These are phyloP conservation scores for Smithornis capensis DNA, from an alignment of 2,113 vertebrate genomes.

Conservation along the genomic window DNA sequence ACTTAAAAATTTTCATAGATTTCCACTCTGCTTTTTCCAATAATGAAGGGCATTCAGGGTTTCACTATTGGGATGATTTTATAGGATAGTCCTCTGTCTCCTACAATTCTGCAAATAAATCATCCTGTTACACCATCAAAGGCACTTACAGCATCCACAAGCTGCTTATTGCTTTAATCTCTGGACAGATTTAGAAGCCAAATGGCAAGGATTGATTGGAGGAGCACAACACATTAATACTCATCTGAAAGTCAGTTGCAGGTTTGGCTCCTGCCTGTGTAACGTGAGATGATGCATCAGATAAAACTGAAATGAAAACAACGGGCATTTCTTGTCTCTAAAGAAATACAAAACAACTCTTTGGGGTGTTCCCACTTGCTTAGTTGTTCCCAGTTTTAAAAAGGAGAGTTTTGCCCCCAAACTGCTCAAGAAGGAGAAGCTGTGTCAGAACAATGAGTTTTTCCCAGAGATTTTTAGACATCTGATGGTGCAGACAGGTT, in stretches of 20 bases:
- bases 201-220: neutral
- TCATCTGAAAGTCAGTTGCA: neutral
- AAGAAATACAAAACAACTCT: neutral
- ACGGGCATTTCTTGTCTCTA: neutral
- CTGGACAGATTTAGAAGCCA: neutral
- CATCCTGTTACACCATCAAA: neutral
- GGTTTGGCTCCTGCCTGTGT: neutral
- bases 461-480: neutral
- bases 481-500: neutral
- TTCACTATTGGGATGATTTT: neutral
- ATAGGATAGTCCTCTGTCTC: neutral
- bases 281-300: neutral
- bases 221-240: neutral
- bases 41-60: neutral
- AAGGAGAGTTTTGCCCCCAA: neutral
- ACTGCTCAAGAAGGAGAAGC: neutral
- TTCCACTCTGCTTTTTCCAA: neutral
- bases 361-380: neutral
- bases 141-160: neutral
- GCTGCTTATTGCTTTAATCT: constrained; percentile 49
- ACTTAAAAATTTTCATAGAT: neutral
- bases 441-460: neutral
- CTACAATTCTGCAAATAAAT: neutral
- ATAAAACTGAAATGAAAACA: neutral
- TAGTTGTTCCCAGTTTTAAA: neutral